Conservation (phyloP, 2,888 invertebrate species). For the Chrysina gloriosa region DNA sequence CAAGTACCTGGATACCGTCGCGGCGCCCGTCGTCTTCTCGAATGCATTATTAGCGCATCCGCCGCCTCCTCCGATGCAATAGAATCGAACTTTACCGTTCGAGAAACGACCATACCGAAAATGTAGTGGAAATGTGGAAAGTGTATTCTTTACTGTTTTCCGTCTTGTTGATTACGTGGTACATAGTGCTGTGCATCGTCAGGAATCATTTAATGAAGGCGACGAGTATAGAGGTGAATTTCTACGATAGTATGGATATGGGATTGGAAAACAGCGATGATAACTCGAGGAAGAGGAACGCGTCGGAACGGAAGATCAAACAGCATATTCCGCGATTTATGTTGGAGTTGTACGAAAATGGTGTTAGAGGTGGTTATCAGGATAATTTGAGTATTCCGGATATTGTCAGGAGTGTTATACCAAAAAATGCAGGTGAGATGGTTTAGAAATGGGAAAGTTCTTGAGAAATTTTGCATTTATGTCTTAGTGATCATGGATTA, state of each 20-base stretch:
- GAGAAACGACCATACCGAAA: background rate
- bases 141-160: slow-evolving; percentile 46
- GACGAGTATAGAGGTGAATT: slow-evolving; percentile 49
- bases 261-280: slow-evolving; percentile 32
- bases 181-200: slow-evolving; percentile 49
- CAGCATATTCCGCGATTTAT: slow-evolving; percentile 63
- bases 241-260: slow-evolving; percentile 46
- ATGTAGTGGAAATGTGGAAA: slow-evolving; percentile 39
- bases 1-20: slow-evolving; percentile 58
- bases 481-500: slow-evolving; percentile 33
- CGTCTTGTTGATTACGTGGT: slow-evolving; percentile 51
- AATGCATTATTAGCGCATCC: slow-evolving; percentile 26
- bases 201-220: slow-evolving; percentile 45
- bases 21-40: slow-evolving; percentile 52
- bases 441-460: background rate
- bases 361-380: slow-evolving; percentile 51
- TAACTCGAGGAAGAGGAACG: background rate
- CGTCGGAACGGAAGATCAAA: slow-evolving; percentile 30
- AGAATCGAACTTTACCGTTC: background rate
- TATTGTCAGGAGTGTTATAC: slow-evolving; percentile 62
- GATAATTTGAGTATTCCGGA: slow-evolving; percentile 55
- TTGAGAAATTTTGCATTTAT: background rate
- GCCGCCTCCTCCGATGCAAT: background rate
- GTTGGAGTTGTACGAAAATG: slow-evolving; percentile 62
- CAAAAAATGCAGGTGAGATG: slow-evolving; percentile 59